Conservation (phyloP, 2,113 vertebrate species). For the Actenoides lindsayi region DNA sequence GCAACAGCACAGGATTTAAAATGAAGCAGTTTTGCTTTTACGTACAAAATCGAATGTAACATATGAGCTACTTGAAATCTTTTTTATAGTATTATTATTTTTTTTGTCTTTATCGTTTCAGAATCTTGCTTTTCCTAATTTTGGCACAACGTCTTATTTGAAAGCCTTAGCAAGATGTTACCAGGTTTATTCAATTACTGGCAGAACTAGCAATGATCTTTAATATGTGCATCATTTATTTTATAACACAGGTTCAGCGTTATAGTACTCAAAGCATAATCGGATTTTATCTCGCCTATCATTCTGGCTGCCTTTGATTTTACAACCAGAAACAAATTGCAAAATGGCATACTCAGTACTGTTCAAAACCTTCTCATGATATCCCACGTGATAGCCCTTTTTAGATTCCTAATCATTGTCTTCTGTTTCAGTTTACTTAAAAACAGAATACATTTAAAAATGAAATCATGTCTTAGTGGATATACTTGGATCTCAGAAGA, state of each 20-base stretch:
- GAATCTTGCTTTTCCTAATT: neutral
- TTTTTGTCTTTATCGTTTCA: neutral
- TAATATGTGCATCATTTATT: neutral
- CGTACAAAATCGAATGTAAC: neutral
- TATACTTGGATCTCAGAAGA: neutral
- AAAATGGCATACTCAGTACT: neutral
- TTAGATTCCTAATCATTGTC: neutral
- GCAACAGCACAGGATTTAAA: conserved; percentile 46
- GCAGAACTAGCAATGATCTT: neutral
- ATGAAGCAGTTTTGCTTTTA: conserved; percentile 45
- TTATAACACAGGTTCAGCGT: neutral
- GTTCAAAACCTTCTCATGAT: neutral
- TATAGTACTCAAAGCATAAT: neutral
- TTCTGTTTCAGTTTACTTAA: neutral
- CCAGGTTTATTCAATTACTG: neutral
- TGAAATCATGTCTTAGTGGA: neutral
- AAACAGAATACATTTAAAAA: conserved; percentile 3
- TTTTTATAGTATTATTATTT: neutral
- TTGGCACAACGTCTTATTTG: neutral
- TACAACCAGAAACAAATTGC: neutral
- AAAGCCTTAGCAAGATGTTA: neutral
- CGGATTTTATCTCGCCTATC: neutral
- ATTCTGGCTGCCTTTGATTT: neutral
- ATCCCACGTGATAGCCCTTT: neutral
- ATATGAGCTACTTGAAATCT: neutral